Evolutionary conservation across 2,888 invertebrate species (phyloP), one percentile per base, ranked within the genome.

Genomic region (Adineta ricciae): DNA sequence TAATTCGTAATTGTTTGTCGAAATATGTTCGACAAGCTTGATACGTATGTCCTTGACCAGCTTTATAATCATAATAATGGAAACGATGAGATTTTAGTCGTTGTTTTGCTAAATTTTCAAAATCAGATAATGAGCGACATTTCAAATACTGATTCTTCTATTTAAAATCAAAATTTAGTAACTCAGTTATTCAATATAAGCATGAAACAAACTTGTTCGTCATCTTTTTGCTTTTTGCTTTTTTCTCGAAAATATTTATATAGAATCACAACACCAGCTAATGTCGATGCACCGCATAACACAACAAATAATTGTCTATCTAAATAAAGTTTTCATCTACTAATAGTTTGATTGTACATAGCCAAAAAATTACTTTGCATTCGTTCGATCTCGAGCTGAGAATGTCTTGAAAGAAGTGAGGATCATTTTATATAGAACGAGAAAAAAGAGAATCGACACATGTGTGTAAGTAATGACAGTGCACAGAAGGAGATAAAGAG

Each of bases 1-100:
- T 0, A 78, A 78, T 78, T 78, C 36, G 38, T n/a, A 78, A 78
- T 38, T 78, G 38, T 41, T 41, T 21, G 41, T 78, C 24, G 24
- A 41, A 78, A 41, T 78, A 78, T 24, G 38, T 24, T 78, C 73
- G 36, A 24, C 38, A 41, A 24, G 73, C 73, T 41, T 41, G 21
- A 78, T 41, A 78, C 24, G 73, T 78, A 78, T 41, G 41, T 7
- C 73, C 73, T 38, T 78, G n/a, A 41, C 73, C 73, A 78, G 73
- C 73, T 78, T 78, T 36, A 78, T 78, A 78, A 24, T 78, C 41
- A 78, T 78, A 78, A 21, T 78, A 78, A 78, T 78, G 24, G 16
- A 78, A 78, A 41, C 73, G 73, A 41, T 78, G 73, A 14, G 38
- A 36, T 38, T 36, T 36, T n/a, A 78, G 11, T 21, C 38, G 41